Evolutionary conservation across 1,140 invertebrate genomes (phyloP).

Genomic region (Lordiphosa clarofinis): DNA sequence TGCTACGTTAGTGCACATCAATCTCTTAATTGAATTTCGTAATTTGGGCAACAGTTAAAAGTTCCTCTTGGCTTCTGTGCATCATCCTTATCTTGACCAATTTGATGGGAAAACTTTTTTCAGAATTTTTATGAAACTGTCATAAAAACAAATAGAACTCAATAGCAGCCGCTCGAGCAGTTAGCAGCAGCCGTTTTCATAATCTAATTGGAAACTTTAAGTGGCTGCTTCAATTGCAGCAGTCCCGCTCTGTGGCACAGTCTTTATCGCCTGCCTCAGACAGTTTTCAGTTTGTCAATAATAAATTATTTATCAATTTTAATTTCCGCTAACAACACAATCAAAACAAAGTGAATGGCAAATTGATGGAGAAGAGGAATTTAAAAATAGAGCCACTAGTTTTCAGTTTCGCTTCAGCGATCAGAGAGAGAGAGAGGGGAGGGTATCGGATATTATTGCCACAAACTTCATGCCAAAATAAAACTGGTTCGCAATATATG

Average conservation of each 20-base stretch:
- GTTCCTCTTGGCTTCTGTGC: too few species aligned
- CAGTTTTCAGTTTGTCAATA: slow-evolving; percentile 43
- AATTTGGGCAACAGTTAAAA: too few species aligned
- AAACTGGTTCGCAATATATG: slow-evolving; percentile 30
- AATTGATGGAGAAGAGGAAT: slow-evolving; percentile 12
- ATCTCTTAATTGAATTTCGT: too few species aligned
- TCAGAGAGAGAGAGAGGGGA: background rate
- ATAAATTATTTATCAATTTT: slow-evolving; percentile 62
- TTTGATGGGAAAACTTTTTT: too few species aligned
- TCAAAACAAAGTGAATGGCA: slow-evolving; percentile 36
- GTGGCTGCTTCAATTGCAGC: background rate
- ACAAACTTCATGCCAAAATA: slow-evolving; percentile 18
- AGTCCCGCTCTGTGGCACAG: background rate
- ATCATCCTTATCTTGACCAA: too few species aligned
- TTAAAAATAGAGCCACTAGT: slow-evolving; percentile 28
- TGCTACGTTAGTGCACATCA: too few species aligned
- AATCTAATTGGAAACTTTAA: too few species aligned
- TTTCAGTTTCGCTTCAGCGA: slow-evolving; percentile 12
- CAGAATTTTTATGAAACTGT: too few species aligned
- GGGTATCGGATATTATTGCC: slow-evolving; percentile 35
- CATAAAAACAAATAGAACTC: too few species aligned
- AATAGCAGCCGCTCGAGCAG: too few species aligned
- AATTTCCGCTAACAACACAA: slow-evolving; percentile 44
- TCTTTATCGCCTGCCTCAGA: slow-evolving; percentile 6
- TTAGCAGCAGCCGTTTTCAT: too few species aligned